Conservation (phyloP, 2,113 vertebrate species). For the Ceuthmochares aereus region DNA sequence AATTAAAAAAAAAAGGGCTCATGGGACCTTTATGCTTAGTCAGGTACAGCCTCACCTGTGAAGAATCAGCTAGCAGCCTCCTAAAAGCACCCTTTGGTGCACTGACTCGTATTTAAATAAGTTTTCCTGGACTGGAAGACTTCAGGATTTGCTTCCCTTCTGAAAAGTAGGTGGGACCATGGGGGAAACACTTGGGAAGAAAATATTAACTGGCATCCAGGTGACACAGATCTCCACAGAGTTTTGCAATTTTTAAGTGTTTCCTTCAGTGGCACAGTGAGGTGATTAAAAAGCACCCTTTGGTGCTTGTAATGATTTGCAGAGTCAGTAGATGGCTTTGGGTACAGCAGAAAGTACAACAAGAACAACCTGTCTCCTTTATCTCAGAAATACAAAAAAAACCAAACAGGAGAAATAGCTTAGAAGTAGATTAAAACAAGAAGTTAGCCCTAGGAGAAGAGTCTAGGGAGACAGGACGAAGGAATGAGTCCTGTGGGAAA, state of each 20-base stretch:
- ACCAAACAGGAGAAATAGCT: neutral
- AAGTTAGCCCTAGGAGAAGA: neutral
- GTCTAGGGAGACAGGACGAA: neutral
- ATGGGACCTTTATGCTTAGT: neutral
- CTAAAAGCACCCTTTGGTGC: neutral
- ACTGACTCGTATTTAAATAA: neutral
- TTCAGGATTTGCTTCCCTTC: neutral
- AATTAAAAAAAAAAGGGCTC: neutral
- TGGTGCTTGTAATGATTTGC: neutral
- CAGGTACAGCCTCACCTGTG: neutral
- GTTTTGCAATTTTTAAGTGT: neutral
- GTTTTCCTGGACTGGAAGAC: neutral
- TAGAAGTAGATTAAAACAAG: slow-evolving; percentile 11
- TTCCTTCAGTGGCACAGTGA: neutral
- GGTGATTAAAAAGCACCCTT: neutral
- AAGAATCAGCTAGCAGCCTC: neutral
- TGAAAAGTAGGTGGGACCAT: neutral
- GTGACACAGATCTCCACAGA: neutral
- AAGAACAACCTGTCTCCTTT: neutral
- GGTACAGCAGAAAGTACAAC: neutral
- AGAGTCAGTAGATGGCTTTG: neutral
- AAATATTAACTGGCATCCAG: neutral
- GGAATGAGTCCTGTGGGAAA: neutral
- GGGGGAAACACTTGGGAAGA: neutral
- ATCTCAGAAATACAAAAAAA: neutral